Evolutionary conservation across 35 echinoderm and acorn worm species (phyloP), one percentile per base, ranked within the genome.

Genomic region (Lytechinus pictus): DNA sequence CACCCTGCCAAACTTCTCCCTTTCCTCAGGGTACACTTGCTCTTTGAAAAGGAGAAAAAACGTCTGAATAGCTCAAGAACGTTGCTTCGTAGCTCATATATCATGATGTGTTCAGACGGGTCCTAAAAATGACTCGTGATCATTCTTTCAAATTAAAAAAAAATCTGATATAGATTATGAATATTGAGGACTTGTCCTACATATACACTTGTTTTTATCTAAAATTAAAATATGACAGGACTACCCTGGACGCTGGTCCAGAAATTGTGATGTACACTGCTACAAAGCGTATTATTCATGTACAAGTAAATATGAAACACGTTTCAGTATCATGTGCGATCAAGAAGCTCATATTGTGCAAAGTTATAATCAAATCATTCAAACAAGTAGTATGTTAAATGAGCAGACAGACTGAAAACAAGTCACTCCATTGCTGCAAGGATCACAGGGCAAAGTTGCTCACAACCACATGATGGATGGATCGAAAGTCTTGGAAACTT

Each of bases 1-100:
- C 88, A 44, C 28, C 29, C 52, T 90, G 88, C 29, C 88, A 21
- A 90, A 90, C 88, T 90, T 90, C 88, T 90, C 52, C 4, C 11
- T 90, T 52, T 90, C 88, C 88, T 90, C 29, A 6, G 29, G 88
- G 88, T 54, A 90, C 24, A 90, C 88, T 90, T 90, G 88, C 9
- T 44, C 88, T 54, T 51, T 90, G 88, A 90, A 90, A 90, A 54
- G 88, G 28, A 44, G 88, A 52, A 21, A 54, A 12, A 90, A 51
- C 7, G 66, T 79, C 29, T 90, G 29, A 90, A 90, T 90, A 90
- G 88, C 88, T 54, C 88, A 9, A 44, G 0, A 13, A 54, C 28
- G 88, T 52, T 28, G 6, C 3, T 44, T 90, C 8, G 21, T 24
- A 79, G 66, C 66, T 79, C 66, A 7, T 16, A 24, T 79, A 24